A percentile compares a stretch with the other conserved stretches of the same genome.
Conservation (phyloP, 2,797 vertebrate species). For the Lates japonicus region DNA sequence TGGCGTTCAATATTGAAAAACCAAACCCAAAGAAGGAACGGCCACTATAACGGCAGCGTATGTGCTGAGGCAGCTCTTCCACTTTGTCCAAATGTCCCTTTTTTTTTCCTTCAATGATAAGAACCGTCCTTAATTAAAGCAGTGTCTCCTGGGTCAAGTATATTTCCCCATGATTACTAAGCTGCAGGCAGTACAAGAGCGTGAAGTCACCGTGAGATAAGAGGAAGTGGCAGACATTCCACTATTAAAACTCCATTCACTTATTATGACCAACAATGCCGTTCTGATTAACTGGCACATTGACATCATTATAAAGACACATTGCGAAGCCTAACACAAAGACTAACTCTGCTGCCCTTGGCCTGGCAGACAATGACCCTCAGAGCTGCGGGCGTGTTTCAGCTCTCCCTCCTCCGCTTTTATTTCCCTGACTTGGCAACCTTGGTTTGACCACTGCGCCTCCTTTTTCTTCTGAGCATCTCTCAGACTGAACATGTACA, state of each 20-base stretch:
- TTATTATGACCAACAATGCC: slow-evolving; percentile 70
- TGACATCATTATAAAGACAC: slow-evolving; percentile 55
- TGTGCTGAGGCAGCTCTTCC: slow-evolving; percentile 4
- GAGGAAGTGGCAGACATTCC: slow-evolving; percentile 56
- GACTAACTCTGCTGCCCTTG: slow-evolving; percentile 63
- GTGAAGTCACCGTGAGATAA: slow-evolving; percentile 71
- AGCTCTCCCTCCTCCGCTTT: slow-evolving; percentile 56
- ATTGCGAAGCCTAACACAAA: slow-evolving; percentile 51
- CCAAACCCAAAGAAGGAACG: slow-evolving; percentile 47
- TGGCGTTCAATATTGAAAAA: slow-evolving; percentile 77
- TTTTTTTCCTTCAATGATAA: slow-evolving; percentile 25
- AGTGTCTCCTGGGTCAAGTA: slow-evolving; percentile 51
- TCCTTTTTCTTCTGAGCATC: slow-evolving; percentile 50
- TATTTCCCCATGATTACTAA: slow-evolving; percentile 72
- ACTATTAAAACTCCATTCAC: slow-evolving; percentile 71
- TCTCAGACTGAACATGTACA: slow-evolving; percentile 14
- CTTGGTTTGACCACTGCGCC: slow-evolving; percentile 64
- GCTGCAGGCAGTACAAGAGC: slow-evolving; percentile 64
- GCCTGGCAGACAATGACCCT: slow-evolving; percentile 62
- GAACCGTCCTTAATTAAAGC: slow-evolving; percentile 73
- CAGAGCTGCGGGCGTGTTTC: slow-evolving; percentile 27
- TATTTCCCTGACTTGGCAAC: slow-evolving; percentile 60
- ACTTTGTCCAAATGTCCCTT: slow-evolving; percentile 17
- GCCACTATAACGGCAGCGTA: neutral
- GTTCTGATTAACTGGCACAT: slow-evolving; percentile 61